Conservation (phyloP, 2,113 vertebrate species). For the Apus apus region DNA sequence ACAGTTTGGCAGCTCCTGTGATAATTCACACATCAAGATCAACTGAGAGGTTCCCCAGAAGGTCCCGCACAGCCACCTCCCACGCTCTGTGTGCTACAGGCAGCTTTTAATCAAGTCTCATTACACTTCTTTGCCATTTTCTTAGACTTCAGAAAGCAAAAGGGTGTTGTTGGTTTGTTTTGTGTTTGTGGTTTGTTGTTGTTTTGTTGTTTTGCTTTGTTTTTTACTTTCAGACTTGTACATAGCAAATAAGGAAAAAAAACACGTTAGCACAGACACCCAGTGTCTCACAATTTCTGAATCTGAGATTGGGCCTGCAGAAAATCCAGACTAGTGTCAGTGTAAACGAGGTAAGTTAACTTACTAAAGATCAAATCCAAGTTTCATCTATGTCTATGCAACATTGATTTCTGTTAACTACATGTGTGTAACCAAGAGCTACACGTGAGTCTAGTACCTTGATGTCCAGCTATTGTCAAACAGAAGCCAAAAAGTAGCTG, state of each 20-base stretch:
- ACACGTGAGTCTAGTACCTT: constrained; percentile 36
- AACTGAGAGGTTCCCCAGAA: background rate
- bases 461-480: constrained; percentile 25
- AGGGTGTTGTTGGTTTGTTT: background rate
- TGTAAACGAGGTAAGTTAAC: background rate
- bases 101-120: background rate
- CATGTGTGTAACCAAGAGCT: constrained; percentile 39
- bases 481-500: constrained; percentile 10
- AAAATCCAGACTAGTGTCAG: background rate
- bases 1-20: background rate
- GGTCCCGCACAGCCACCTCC: background rate
- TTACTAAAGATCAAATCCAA: constrained; percentile 20
- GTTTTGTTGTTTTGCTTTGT: too few species aligned
- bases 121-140: background rate
- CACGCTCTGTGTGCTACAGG: background rate
- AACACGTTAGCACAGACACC: background rate
- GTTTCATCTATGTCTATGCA: constrained; percentile 4
- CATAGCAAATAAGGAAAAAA: background rate
- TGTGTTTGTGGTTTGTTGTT: too few species aligned
- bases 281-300: background rate
- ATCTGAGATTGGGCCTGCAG: background rate
- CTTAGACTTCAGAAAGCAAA: background rate
- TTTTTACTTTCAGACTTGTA: background rate
- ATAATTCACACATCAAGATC: constrained; percentile 40
- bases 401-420: constrained; percentile 45